Base-by-base conservation (phyloP, 2,888 invertebrate species). In the Eulithis testata region DNA sequence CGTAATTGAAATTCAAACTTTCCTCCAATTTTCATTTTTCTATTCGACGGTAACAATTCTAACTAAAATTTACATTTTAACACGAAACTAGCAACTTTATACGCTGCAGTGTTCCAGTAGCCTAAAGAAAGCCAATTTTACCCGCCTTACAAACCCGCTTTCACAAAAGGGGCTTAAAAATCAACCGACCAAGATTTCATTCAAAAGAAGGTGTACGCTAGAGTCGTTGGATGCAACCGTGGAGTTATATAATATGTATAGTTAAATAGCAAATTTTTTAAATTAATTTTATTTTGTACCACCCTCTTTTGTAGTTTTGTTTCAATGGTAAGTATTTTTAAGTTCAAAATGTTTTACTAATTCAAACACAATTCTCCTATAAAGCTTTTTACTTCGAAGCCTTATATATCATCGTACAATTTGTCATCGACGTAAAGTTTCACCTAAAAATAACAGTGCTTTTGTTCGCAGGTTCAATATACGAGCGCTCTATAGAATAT, bases 131-230 rank as follows among this genome's bases (percentile, higher is more conserved):
- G 75, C 76, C 77, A 80, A 80, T 83, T 83, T 79, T 69, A 74
- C 71, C 70, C 72, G 73, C 76, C 79, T 80, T 77, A 77, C 77
- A 76, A 82, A 78, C 77, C 77, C 72, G 65, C 70, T 71, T 75
- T 77, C 74, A 73, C 74, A 75, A 71, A 68, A 63, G 58, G 65
- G 50, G 79, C 77, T 82, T 78, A 78, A 81, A 81, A 83, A 83
- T 80, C 81, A 84, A 80, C 81, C 75, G 72, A 74, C 74, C 75
- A 72, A 74, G 79, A 76, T 77, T 81, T 72, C 76, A 81, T 80
- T 81, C 77, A 79, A 63, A 65, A 68, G 68, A 74, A 81, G 79
- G 80, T 84, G 81, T 81, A 81, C 77, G 73, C 71, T 68, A 62
- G 75, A 73, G 75, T 63, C 56, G 62, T 60, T 76, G 74, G 73